These are phyloP conservation scores for Nomada hirtipes DNA, from an alignment of 2,888 invertebrate species.

Conservation along the genomic window DNA sequence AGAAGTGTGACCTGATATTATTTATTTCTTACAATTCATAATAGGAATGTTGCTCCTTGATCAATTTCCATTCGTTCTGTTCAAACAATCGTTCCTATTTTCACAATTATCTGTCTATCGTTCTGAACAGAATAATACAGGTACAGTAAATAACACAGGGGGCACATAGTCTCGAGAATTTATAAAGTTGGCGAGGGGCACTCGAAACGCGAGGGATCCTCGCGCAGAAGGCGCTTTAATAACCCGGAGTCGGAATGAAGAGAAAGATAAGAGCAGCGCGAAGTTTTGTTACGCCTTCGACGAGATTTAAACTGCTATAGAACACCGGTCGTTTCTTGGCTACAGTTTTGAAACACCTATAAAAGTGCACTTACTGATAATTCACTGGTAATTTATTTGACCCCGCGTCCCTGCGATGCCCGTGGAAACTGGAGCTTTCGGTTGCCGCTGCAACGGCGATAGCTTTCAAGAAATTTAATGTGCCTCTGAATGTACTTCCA, in stretches of 20 bases:
- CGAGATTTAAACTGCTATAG: conserved; percentile 59
- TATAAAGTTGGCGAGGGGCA: conserved; percentile 39
- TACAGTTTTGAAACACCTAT: conserved; percentile 58
- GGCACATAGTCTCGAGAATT: conserved; percentile 36
- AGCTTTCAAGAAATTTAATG: conserved; percentile 15
- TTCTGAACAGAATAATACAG: no score
- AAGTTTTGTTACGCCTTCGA: conserved; percentile 55
- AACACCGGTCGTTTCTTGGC: conserved; percentile 30
- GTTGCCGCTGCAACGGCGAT: not conserved
- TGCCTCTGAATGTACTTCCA: not conserved
- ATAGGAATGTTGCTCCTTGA: no score
- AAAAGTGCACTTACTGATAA: conserved; percentile 54
- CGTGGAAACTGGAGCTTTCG: conserved; percentile 5
- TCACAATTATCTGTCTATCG: no score
- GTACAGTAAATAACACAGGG: conserved; percentile 23
- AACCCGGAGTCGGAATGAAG: conserved; percentile 37
- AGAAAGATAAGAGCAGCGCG: conserved; percentile 42
- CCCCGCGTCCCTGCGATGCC: not conserved
- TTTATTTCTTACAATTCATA: no score
- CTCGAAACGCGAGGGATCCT: conserved; percentile 38
- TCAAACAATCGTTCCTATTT: no score
- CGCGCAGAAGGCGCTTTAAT: conserved; percentile 52
- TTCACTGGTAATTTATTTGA: conserved; percentile 58
- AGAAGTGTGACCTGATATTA: no score
- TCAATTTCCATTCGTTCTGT: no score